Conservation (phyloP, 2,113 vertebrate species). For the Chaetops frenatus region DNA sequence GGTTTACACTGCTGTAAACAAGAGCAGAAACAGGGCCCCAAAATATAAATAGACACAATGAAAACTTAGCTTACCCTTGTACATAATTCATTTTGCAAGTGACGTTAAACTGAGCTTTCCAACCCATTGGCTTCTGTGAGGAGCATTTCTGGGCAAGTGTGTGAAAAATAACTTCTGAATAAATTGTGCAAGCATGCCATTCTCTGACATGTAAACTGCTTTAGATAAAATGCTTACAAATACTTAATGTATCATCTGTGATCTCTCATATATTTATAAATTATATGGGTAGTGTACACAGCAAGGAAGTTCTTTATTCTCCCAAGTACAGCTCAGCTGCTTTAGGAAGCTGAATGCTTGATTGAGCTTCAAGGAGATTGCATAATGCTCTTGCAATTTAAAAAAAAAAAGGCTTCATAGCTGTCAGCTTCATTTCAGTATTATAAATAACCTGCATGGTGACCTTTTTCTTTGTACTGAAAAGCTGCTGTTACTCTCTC, state of each 20-base stretch:
- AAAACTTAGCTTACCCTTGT: neutral
- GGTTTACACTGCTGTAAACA: neutral
- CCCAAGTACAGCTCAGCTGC: slow-evolving; percentile 16
- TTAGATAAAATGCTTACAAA: neutral
- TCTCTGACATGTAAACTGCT: neutral
- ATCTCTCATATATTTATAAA: slow-evolving; percentile 43
- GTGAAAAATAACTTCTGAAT: neutral
- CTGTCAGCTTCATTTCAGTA: slow-evolving; percentile 39
- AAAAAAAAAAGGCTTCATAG: slow-evolving; percentile 32
- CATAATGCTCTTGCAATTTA: slow-evolving; percentile 53
- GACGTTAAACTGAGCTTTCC: neutral
- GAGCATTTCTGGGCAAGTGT: neutral
- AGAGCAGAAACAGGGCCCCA: neutral
- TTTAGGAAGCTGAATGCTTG: slow-evolving; percentile 31
- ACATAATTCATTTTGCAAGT: neutral
- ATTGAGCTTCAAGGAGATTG: slow-evolving; percentile 62
- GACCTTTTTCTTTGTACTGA: slow-evolving; percentile 11
- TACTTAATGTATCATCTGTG: slow-evolving; percentile 20
- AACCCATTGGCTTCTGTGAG: neutral
- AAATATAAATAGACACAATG: neutral
- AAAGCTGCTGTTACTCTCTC: neutral
- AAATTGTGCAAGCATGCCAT: neutral
- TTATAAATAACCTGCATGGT: slow-evolving; percentile 48
- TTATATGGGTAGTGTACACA: slow-evolving; percentile 33
- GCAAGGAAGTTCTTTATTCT: slow-evolving; percentile 65